Evolutionary conservation across 2,888 invertebrate genomes (phyloP).

Genomic region (Philhelius pedissequus): DNA sequence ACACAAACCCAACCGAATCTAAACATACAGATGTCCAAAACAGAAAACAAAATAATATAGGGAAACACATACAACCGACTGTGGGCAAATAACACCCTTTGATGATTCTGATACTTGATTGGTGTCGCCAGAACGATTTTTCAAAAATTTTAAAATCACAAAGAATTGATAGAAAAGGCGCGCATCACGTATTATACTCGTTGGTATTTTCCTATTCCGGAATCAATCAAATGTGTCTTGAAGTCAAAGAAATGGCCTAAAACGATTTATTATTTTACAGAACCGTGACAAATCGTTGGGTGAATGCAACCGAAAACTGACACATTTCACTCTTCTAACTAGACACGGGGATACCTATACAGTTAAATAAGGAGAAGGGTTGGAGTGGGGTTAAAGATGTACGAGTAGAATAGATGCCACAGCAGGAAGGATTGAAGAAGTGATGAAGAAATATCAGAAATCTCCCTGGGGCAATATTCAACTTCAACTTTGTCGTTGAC

Average conservation of each 20-base stretch:
- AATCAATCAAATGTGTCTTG: conserved; percentile 66
- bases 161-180: background rate
- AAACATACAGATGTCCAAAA: conserved; percentile 60
- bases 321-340: conserved; percentile 54
- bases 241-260: conserved; percentile 52
- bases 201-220: background rate
- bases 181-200: background rate
- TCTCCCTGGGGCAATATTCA: conserved; percentile 42
- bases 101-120: background rate
- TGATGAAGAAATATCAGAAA: conserved; percentile 41
- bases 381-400: conserved; percentile 12
- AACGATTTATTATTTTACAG: conserved; percentile 61
- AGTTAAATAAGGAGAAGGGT: background rate
- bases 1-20: conserved; percentile 7
- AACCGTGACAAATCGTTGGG: conserved; percentile 64
- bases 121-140: conserved; percentile 45
- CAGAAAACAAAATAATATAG: background rate
- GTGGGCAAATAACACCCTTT: conserved; percentile 38
- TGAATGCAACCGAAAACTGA: conserved; percentile 59
- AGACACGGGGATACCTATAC: background rate
- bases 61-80: too few relatives aligned
- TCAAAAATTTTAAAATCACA: conserved; percentile 46
- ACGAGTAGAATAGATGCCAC: background rate
- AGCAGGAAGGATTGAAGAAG: conserved; percentile 25
- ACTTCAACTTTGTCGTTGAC: conserved; percentile 21